Percentiles rank a stretch among this genome's conserved stretches.
Evolutionary conservation across 1,140 invertebrate genomes (phyloP).

Genomic region (Leptinotarsa lineolata): DNA sequence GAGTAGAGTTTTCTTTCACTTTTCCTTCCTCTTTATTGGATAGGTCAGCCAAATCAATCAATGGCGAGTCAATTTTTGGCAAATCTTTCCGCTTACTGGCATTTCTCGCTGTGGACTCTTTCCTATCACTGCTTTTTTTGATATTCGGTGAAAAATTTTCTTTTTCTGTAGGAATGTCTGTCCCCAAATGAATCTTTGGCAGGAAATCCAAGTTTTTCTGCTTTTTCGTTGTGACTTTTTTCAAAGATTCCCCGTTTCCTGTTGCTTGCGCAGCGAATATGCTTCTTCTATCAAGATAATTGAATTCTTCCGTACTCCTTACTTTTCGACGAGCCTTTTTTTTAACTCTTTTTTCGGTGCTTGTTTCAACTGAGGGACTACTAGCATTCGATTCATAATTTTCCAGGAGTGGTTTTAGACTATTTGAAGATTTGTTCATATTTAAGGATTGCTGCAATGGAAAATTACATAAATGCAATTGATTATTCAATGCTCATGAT

Average conservation of each 20-base stretch:
- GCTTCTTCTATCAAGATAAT: background rate
- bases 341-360: background rate
- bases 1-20: background rate
- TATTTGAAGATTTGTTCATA: too few relatives aligned
- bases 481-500: too few relatives aligned
- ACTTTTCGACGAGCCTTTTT: conserved; percentile 1
- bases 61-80: background rate
- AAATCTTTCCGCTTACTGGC: background rate
- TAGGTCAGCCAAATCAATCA: background rate
- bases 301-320: conserved; percentile 10
- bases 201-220: background rate
- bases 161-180: background rate
- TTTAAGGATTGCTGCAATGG: too few relatives aligned
- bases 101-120: background rate
- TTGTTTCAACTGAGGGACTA: background rate
- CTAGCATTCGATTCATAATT: background rate
- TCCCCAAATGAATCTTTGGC: background rate
- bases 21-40: background rate
- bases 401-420: too few relatives aligned
- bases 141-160: conserved; percentile 3
- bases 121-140: background rate
- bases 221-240: conserved; percentile 2
- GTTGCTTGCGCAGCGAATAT: background rate
- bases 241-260: background rate
- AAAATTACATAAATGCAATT: too few relatives aligned